Evolutionary conservation across 1,140 invertebrate genomes (phyloP), one percentile per base, ranked within the genome.

Genomic region (Microplitis mediator): DNA sequence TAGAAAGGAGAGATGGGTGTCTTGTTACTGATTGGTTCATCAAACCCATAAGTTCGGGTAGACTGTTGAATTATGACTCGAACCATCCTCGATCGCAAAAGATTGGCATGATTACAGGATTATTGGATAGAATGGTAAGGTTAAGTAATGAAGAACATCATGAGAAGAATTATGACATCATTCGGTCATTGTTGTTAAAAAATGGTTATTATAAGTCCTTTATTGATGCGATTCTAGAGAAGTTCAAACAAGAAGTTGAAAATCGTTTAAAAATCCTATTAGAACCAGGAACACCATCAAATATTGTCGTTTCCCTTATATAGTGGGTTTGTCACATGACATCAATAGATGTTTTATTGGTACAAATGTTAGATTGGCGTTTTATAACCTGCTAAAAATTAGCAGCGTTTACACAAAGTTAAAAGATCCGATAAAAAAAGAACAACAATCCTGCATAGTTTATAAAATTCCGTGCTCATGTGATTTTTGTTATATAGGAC

Each of bases 11-110:
- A 23, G 23, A 66, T 50, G 3, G 50, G n/a, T 16, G 13, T n/a
- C 8, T 51, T n/a, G 50, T 14, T 16, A 45, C 36, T 31, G 16
- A 66, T 51, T 66, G 64, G 64, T 66, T 50, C 50, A 2, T 16
- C 23, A 50, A 66, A 52, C 64, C 45, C 0, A 66, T 16, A 14
- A 45, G 45, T 9, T 51, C 36, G 2, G 39, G 64, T 16, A 50
- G 64, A 66, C 23, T 50, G 39, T 66, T 66, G 14, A 66, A 66
- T 51, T 66, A 14, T 16, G 9, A 51, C n/a, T 66, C 36, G 4
- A 66, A 23, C n/a, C 2, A 51, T 45, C 14, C 64, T n/a, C 31
- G 4, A 23, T 16, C 36, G 4, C 36, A 66, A 23, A 66, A 66
- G 9, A 31, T 66, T n/a, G 11, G 35, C 0, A 16, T 66, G 8